A percentile compares a stretch with the other conserved stretches of the same genome.
phyloP scores from a whole-genome alignment of 2,888 invertebrate species.

The Platycheirus rosarum region DNA sequence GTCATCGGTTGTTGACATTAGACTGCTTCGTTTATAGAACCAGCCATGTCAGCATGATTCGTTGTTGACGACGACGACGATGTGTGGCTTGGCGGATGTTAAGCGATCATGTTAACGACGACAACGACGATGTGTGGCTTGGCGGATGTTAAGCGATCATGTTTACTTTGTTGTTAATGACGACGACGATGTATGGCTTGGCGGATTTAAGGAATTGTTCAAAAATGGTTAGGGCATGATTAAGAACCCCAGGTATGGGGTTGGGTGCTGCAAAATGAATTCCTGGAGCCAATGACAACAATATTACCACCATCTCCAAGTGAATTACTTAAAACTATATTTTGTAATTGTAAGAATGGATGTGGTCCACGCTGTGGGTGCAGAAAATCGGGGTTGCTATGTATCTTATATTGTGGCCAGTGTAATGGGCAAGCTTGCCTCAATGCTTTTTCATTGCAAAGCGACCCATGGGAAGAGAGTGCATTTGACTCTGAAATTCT shows the following conservation, averaged over 20 bases:
- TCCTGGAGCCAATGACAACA: conserved; percentile 21
- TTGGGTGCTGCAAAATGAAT: background rate
- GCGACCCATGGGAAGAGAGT: background rate
- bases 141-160: too few species aligned
- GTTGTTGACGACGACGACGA: too few species aligned
- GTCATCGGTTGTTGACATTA: too few species aligned
- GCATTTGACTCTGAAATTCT: conserved; percentile 10
- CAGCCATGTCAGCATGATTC: too few species aligned
- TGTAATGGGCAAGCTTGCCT: conserved; percentile 43
- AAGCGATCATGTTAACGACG: too few species aligned
- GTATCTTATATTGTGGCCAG: conserved; percentile 38
- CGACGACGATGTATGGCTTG: too few species aligned
- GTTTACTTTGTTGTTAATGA: too few species aligned
- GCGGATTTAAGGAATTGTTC: too few species aligned
- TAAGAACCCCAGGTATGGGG: conserved; percentile 3
- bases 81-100: too few species aligned
- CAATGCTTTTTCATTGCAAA: conserved; percentile 6
- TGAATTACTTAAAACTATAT: conserved; percentile 14
- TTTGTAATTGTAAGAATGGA: conserved; percentile 20
- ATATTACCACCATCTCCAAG: conserved; percentile 17
- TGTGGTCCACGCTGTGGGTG: conserved; percentile 8
- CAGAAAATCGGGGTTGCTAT: conserved; percentile 41
- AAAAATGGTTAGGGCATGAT: background rate
- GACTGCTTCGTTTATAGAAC: too few species aligned
- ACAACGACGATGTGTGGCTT: too few species aligned